phyloP scores from a whole-genome alignment of 2,797 vertebrate species.

The Oreochromis grahami region DNA sequence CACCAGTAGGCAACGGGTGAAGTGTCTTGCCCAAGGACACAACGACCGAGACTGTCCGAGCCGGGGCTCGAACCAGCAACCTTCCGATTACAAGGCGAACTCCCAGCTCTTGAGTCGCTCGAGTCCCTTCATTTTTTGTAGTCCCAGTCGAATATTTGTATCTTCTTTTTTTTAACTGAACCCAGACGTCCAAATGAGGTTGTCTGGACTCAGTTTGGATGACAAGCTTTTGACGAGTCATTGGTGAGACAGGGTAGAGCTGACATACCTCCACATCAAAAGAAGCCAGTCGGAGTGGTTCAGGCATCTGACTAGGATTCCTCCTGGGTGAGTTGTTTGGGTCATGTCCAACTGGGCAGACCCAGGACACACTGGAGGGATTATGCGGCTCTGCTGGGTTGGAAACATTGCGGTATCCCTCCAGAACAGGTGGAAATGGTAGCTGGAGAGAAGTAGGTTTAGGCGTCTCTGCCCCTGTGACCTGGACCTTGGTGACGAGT shows the following conservation, averaged over 20 bases:
- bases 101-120: no score
- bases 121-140: not conserved
- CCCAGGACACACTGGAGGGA: not conserved
- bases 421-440: not conserved
- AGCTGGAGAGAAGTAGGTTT: not conserved
- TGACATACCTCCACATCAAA: not conserved
- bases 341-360: not conserved
- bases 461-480: not conserved
- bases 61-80: no score
- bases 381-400: not conserved
- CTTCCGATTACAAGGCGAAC: no score
- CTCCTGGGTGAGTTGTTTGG: not conserved
- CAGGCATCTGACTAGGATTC: not conserved
- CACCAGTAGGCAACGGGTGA: no score
- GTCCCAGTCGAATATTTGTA: accelerated
- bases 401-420: accelerated
- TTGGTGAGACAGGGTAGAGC: not conserved
- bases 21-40: no score
- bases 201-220: not conserved
- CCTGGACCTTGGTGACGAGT: accelerated
- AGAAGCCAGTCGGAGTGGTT: not conserved
- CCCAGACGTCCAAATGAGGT: accelerated
- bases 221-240: not conserved
- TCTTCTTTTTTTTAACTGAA: not conserved
- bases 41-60: no score